These are phyloP conservation scores for Parapristionchus giblindavisi DNA, from an alignment of 2,888 invertebrate species.

Conservation along the genomic window DNA sequence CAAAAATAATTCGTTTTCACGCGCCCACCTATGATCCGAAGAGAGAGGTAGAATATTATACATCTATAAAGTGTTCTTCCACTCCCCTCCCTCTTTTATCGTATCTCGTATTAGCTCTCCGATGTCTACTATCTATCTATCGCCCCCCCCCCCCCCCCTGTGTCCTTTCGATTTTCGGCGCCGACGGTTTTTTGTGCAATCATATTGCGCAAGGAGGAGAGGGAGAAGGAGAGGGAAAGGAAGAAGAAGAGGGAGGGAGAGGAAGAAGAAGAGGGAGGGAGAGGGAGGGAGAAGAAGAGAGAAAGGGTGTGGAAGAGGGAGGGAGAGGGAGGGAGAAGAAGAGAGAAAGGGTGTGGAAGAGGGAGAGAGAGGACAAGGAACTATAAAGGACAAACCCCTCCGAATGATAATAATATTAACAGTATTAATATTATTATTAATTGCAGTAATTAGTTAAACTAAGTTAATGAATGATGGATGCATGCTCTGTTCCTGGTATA, in stretches of 20 bases:
- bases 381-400: background rate
- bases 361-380: background rate
- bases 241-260: background rate
- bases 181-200: too few relatives aligned
- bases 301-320: slow-evolving; percentile 8
- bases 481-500: too few relatives aligned
- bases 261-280: too few relatives aligned
- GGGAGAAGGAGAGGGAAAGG: background rate
- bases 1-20: too few relatives aligned
- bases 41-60: too few relatives aligned
- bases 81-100: background rate
- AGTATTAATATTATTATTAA: background rate
- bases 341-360: background rate
- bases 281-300: background rate
- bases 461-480: too few relatives aligned
- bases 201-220: too few relatives aligned
- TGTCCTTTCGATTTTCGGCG: background rate
- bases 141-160: background rate
- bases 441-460: too few relatives aligned
- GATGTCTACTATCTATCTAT: background rate
- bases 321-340: background rate
- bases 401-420: background rate
- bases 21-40: too few relatives aligned
- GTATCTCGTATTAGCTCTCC: background rate
- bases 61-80: too few relatives aligned